Evolutionary conservation across 2,113 vertebrate species (phyloP).

Genomic region (Ancistrus triradiatus): DNA sequence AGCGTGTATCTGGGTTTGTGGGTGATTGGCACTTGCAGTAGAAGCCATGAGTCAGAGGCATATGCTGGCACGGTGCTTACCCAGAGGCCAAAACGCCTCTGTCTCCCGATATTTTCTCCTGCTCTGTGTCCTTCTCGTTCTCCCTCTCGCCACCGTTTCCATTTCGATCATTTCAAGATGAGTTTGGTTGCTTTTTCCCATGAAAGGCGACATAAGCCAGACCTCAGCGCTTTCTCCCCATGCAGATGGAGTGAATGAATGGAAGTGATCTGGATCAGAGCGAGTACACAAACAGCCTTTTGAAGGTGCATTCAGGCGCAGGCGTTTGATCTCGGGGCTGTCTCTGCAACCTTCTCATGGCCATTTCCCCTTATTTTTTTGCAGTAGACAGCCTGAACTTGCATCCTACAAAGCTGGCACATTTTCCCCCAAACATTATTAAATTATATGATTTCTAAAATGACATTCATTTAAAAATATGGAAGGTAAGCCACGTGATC

Average conservation of each 20-base stretch:
- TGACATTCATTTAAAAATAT: no score
- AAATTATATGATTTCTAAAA: no score
- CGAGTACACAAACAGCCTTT: conserved; percentile 61
- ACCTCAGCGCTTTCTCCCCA: conserved; percentile 50
- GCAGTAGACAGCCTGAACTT: background rate
- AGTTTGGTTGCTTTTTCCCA: conserved; percentile 60
- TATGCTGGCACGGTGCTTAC: conserved; percentile 54
- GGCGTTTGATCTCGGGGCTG: conserved; percentile 34
- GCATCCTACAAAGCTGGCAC: background rate
- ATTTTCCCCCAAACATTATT: background rate
- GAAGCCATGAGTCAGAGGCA: conserved; percentile 51
- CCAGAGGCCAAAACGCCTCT: conserved; percentile 38
- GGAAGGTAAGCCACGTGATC: no score
- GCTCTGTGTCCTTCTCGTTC: background rate
- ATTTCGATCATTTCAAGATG: conserved; percentile 68
- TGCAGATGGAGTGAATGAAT: conserved; percentile 33
- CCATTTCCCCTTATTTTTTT: conserved; percentile 8
- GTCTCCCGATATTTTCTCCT: conserved; percentile 24
- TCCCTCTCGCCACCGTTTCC: background rate
- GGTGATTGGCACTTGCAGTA: conserved; percentile 68
- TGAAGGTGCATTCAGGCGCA: conserved; percentile 32
- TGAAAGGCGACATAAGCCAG: conserved; percentile 66
- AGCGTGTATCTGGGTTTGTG: conserved; percentile 9
- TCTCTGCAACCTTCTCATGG: conserved; percentile 29
- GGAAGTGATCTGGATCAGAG: conserved; percentile 47